Evolutionary conservation across 2,113 vertebrate genomes (phyloP), one percentile per base, ranked within the genome.

Genomic region (Tangachromis dhanisi): DNA sequence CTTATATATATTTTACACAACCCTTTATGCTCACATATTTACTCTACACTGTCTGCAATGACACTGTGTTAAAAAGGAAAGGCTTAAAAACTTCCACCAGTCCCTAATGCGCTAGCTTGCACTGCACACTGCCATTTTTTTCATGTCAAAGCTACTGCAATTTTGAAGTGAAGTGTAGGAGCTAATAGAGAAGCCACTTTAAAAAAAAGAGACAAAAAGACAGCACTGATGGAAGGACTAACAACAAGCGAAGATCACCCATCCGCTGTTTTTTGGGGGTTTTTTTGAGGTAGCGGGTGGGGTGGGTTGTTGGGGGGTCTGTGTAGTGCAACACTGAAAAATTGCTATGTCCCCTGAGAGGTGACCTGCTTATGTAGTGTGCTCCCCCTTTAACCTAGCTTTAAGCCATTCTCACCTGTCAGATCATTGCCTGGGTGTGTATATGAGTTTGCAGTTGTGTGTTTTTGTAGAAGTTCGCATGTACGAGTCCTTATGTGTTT

Each of bases 291-390:
- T 63, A 35, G 31, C 1, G 9, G 10, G 8, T 1, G 66, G 8
- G 8, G n/a, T 13, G 3, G 35, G 7, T 14, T 40, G 12, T 14
- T 9, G n/a, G 66, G 66, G 66, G 1, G n/a, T 26, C 13, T 45
- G 8, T 87, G 42, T 45, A 57, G 81, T 84, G 78, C 35, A 88
- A 66, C 85, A 83, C 9, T 90, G 85, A 83, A 88, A 88, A 84
- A 92, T 73, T 47, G 40, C 71, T 63, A 16, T 45, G 84, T 94
- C 95, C 91, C 93, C 31, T 59, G 95, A 95, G 95, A 93, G 85
- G 87, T 92, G 91, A 95, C 93, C 95, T 94, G 94, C 91, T 96
- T 96, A 91, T 93, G 91, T 93, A 92, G 86, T 80, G 86, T 80
- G 88, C 80, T 87, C 81, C 91, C 93, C 91, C 91, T 93, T 94